Evolutionary conservation across 2,113 vertebrate species (phyloP).

Genomic region (Mesocricetus auratus): DNA sequence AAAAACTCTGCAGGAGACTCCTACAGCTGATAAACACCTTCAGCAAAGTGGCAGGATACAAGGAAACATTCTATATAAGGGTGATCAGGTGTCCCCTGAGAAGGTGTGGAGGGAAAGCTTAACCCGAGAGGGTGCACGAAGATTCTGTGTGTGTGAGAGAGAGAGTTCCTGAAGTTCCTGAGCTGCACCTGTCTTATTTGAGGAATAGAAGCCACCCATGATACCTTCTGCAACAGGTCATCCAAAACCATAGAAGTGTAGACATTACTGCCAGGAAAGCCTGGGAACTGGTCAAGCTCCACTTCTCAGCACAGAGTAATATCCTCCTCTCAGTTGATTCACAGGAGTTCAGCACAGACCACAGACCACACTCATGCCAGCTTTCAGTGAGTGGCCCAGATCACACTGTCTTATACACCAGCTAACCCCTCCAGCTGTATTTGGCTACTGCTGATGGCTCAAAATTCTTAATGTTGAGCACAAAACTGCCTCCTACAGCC

Average conservation of each 20-base stretch:
- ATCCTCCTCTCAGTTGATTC: background rate
- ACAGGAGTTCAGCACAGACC: background rate
- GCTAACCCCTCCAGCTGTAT: background rate
- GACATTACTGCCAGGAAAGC: background rate
- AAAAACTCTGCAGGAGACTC: too few relatives aligned
- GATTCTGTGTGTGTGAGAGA: background rate
- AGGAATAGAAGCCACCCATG: background rate
- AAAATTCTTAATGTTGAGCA: background rate
- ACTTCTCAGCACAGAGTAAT: background rate
- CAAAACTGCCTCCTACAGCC: background rate
- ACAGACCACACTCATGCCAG: background rate
- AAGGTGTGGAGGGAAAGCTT: background rate
- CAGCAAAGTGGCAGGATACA: too few relatives aligned
- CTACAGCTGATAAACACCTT: too few relatives aligned
- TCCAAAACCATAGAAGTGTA: background rate
- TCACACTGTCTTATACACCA: background rate
- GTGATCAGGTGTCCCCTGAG: background rate
- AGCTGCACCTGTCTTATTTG: background rate
- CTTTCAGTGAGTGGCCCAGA: background rate
- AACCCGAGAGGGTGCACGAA: background rate
- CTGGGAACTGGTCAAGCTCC: background rate
- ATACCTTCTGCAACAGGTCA: background rate
- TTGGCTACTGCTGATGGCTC: background rate
- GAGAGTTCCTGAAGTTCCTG: background rate
- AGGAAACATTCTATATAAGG: background rate